A percentile compares a stretch with the other conserved stretches of the same genome.
Conservation (phyloP, 2,888 invertebrate genomes). For the Drosophila algonquin region DNA sequence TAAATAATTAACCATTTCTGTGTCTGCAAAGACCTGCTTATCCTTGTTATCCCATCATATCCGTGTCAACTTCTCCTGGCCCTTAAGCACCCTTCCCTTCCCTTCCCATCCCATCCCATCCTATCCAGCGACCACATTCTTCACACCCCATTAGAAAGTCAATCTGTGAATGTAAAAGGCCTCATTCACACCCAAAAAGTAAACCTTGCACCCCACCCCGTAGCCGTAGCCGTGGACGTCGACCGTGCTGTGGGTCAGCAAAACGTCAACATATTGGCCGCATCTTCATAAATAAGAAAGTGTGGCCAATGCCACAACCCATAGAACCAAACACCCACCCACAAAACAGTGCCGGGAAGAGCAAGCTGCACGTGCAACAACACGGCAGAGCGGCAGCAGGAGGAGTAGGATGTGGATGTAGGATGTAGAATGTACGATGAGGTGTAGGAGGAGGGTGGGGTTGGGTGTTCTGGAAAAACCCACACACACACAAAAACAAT, state of each 20-base stretch:
- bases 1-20: constrained; percentile 34
- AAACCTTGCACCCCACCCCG: neutral
- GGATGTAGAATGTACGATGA: neutral
- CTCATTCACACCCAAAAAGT: constrained; percentile 46
- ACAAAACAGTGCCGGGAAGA: neutral
- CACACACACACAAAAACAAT: constrained; percentile 68
- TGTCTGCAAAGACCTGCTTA: constrained; percentile 32
- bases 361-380: constrained; percentile 54
- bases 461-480: constrained; percentile 9
- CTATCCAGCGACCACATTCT: neutral
- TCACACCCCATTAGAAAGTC: constrained; percentile 40
- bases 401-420: neutral
- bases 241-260: constrained; percentile 45
- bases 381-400: constrained; percentile 16
- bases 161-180: constrained; percentile 38
- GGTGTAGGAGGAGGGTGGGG: neutral
- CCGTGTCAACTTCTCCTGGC: neutral
- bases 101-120: neutral
- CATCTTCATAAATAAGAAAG: constrained; percentile 75
- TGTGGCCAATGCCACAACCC: constrained; percentile 39
- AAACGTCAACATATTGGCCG: constrained; percentile 74
- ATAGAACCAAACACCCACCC: neutral
- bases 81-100: neutral
- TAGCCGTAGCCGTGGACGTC: neutral
- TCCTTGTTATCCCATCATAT: constrained; percentile 25